Conservation (phyloP, 2,797 vertebrate genomes). For the Parauchenoglanis punctatus region DNA sequence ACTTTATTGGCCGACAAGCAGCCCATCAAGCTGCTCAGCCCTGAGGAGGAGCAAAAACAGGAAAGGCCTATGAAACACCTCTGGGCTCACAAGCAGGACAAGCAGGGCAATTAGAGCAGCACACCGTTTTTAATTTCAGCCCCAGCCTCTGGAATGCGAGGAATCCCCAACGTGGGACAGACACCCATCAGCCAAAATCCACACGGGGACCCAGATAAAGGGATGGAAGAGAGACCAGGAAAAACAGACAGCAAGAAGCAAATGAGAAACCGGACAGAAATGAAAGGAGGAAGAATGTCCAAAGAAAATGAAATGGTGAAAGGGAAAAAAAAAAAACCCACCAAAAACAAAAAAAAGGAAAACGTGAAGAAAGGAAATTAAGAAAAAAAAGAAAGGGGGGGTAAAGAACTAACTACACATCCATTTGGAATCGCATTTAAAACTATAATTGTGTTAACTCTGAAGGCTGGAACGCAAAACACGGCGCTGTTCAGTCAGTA, state of each 20-base stretch:
- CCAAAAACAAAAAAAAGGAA: background rate
- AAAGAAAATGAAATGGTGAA: background rate
- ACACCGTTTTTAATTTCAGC: constrained; percentile 25
- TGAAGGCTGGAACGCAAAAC: too few relatives aligned
- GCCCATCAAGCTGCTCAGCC: background rate
- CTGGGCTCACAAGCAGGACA: background rate
- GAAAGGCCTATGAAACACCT: background rate
- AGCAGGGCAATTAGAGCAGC: constrained; percentile 19
- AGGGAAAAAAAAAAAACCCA: background rate
- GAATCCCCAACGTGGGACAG: constrained; percentile 54
- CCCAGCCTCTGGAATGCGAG: constrained; percentile 55
- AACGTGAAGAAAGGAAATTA: background rate
- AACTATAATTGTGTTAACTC: too few relatives aligned
- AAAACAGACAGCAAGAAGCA: too few relatives aligned
- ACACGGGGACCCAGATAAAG: background rate
- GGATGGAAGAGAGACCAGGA: background rate
- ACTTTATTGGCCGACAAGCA: background rate
- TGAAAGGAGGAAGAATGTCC: background rate
- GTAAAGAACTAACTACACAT: background rate
- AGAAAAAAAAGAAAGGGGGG: background rate
- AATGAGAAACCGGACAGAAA: background rate
- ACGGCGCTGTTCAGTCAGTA: too few relatives aligned
- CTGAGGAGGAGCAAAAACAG: background rate
- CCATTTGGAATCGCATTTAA: too few relatives aligned
- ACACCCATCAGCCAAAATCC: constrained; percentile 54